Evolutionary conservation across 2,888 invertebrate species (phyloP).

Genomic region (Epiblema foenella): DNA sequence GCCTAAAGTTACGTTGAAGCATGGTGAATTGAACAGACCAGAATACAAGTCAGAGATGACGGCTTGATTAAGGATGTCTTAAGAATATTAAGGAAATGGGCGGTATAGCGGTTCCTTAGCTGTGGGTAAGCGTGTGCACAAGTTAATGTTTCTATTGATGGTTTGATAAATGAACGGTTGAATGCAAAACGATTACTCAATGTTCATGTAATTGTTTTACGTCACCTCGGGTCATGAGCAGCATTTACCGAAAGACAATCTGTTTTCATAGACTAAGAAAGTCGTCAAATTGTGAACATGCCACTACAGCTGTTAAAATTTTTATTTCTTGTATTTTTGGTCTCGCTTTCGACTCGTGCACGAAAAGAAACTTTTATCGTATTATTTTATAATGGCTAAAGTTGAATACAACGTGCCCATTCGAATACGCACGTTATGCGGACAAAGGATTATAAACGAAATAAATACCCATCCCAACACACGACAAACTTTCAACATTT

Average conservation of each 20-base stretch:
- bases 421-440: neutral
- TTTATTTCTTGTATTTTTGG: neutral
- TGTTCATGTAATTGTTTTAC: constrained; percentile 3
- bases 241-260: neutral
- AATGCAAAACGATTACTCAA: constrained; percentile 14
- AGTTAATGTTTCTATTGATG: constrained; percentile 18
- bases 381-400: neutral
- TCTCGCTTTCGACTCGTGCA: neutral
- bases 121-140: constrained; percentile 3
- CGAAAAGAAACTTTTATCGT: neutral
- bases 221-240: neutral
- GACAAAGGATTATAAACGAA: neutral
- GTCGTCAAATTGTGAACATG: neutral
- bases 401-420: neutral
- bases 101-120: constrained; percentile 4
- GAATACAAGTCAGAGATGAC: constrained; percentile 30
- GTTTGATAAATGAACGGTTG: constrained; percentile 18
- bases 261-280: neutral
- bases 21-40: neutral
- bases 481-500: too few species aligned
- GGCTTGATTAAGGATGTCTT: constrained; percentile 37
- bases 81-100: constrained; percentile 29
- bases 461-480: too few species aligned
- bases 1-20: neutral
- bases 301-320: too few species aligned